phyloP scores from a whole-genome alignment of 2,113 vertebrate species.

The Crotophaga sulcirostris region DNA sequence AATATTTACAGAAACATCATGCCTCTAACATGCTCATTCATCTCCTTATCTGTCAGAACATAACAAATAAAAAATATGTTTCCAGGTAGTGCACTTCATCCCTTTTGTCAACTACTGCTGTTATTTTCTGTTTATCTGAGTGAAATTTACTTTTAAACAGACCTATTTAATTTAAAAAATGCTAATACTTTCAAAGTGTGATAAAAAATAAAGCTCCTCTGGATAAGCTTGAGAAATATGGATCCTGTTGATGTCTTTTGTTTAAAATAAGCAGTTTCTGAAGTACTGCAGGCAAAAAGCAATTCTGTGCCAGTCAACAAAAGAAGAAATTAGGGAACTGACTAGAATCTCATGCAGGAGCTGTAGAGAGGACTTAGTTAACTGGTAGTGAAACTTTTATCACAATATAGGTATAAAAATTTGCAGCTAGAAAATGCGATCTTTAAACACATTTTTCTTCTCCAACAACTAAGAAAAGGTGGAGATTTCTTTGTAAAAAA shows the following conservation, averaged over 20 bases:
- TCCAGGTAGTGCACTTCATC: not conserved
- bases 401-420: not conserved
- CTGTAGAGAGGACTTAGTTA: not conserved
- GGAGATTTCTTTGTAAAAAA: slow-evolving; percentile 22
- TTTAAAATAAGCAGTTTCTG: not conserved
- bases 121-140: not conserved
- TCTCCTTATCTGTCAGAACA: not conserved
- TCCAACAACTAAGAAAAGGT: not conserved
- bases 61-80: not conserved
- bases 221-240: not conserved
- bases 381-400: not conserved
- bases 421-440: not conserved
- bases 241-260: not conserved
- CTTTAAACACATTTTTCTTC: not conserved
- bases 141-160: not conserved
- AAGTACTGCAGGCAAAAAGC: not conserved
- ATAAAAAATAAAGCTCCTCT: not conserved
- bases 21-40: not conserved
- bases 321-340: not conserved
- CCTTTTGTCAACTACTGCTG: not conserved
- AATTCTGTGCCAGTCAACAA: not conserved
- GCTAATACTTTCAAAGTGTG: not conserved
- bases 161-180: not conserved
- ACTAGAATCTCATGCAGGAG: not conserved
- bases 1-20: not conserved